Conservation (phyloP, 2,888 invertebrate genomes). For the Dyspetes luteomarginatus region DNA sequence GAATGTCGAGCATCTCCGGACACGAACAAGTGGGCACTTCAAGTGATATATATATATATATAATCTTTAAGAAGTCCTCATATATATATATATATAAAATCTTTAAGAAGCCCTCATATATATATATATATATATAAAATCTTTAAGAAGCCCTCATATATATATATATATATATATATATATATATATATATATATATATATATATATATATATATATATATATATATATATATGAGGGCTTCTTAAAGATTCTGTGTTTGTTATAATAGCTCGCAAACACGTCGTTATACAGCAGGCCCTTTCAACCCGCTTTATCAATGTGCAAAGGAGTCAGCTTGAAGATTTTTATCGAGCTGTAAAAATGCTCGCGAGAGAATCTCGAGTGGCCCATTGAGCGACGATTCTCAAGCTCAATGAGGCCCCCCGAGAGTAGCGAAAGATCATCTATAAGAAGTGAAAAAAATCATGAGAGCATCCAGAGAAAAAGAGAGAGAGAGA, state of each 20-base stretch:
- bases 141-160: too few relatives aligned
- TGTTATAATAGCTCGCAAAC: constrained; percentile 62
- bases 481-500: neutral
- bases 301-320: constrained; percentile 36
- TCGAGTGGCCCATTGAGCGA: constrained; percentile 60
- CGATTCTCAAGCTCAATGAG: constrained; percentile 58
- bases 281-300: constrained; percentile 58
- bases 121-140: constrained; percentile 29
- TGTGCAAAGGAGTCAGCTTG: constrained; percentile 24
- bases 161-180: too few relatives aligned
- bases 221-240: constrained; percentile 20
- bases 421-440: constrained; percentile 50
- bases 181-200: neutral
- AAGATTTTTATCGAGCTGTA: constrained; percentile 63
- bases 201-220: too few relatives aligned
- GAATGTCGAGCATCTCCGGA: constrained; percentile 16
- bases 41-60: too few relatives aligned
- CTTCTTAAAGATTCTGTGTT: constrained; percentile 55
- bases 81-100: too few relatives aligned
- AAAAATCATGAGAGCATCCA: constrained; percentile 35
- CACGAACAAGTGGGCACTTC: constrained; percentile 43
- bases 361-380: constrained; percentile 51
- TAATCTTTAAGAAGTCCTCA: too few relatives aligned
- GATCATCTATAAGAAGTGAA: constrained; percentile 47
- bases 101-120: too few relatives aligned